Evolutionary conservation across 1,140 invertebrate species (phyloP).

Genomic region (Temnothorax nylanderi): DNA sequence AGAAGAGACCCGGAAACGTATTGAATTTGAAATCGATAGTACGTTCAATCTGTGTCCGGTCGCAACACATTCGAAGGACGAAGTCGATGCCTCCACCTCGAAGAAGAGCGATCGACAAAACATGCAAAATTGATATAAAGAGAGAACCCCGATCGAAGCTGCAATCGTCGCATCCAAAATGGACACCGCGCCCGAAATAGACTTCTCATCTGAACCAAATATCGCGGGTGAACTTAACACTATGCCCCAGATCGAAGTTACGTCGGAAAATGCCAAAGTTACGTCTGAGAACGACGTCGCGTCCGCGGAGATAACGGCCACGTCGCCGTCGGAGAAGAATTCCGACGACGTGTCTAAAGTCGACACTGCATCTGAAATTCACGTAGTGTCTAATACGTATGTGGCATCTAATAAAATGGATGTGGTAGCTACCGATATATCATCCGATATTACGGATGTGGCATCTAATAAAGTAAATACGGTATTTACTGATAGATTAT

Average conservation of each 20-base stretch:
- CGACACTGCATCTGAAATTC: background rate
- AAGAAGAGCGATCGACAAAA: conserved; percentile 2
- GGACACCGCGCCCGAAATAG: background rate
- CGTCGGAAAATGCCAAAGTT: background rate
- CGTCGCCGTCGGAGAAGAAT: background rate
- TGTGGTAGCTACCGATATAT: no score
- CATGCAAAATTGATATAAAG: background rate
- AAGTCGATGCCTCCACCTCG: background rate
- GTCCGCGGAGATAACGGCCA: background rate
- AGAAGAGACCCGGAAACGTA: background rate
- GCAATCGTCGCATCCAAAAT: background rate
- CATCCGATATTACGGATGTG: background rate
- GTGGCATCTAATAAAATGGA: background rate
- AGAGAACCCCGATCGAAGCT: background rate
- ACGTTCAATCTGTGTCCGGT: background rate
- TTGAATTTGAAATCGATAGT: background rate
- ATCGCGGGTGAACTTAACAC: background rate
- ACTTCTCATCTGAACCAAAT: background rate
- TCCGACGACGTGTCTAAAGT: background rate
- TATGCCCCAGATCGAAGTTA: background rate
- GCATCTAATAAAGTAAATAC: background rate
- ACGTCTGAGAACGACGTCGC: background rate
- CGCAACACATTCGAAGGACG: background rate
- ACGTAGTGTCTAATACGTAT: background rate
- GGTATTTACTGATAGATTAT: background rate